Evolutionary conservation across 2,797 vertebrate genomes (phyloP).

Genomic region (Oryzias sinensis): DNA sequence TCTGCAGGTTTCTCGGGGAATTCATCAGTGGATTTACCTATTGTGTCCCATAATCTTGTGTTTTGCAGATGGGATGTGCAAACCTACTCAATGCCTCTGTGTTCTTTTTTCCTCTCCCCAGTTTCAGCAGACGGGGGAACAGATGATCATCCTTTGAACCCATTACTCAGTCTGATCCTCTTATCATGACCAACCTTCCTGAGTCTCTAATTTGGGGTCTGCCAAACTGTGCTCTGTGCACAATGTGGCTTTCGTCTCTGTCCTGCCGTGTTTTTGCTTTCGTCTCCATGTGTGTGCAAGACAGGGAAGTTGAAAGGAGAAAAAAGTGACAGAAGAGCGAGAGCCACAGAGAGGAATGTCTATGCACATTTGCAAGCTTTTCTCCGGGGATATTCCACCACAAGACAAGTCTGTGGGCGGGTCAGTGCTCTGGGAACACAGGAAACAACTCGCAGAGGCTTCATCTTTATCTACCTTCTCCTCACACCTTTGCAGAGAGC

Average conservation of each 20-base stretch:
- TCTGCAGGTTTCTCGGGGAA: slow-evolving; percentile 41
- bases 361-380: slow-evolving; percentile 65
- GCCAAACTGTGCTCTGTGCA: slow-evolving; percentile 61
- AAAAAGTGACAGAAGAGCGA: slow-evolving; percentile 1
- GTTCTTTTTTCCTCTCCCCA: slow-evolving; percentile 32
- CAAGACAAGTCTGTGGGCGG: slow-evolving; percentile 67
- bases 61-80: slow-evolving; percentile 69
- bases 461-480: slow-evolving; percentile 50
- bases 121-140: slow-evolving; percentile 65
- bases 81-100: slow-evolving; percentile 42
- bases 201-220: slow-evolving; percentile 70
- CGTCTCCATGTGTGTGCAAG: slow-evolving; percentile 11
- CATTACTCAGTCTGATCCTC: slow-evolving; percentile 78
- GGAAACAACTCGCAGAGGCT: slow-evolving; percentile 57
- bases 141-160: slow-evolving; percentile 77
- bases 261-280: slow-evolving; percentile 28
- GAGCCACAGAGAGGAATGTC: slow-evolving; percentile 33
- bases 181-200: slow-evolving; percentile 73
- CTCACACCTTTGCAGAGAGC: slow-evolving; percentile 32
- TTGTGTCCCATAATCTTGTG: slow-evolving; percentile 74
- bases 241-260: slow-evolving; percentile 54
- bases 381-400: slow-evolving; percentile 62
- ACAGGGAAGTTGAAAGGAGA: slow-evolving; percentile 33
- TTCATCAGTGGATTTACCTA: slow-evolving; percentile 61
- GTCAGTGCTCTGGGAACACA: slow-evolving; percentile 62